phyloP scores from a whole-genome alignment of 2,888 invertebrate genomes.

The Latrodectus elegans region DNA sequence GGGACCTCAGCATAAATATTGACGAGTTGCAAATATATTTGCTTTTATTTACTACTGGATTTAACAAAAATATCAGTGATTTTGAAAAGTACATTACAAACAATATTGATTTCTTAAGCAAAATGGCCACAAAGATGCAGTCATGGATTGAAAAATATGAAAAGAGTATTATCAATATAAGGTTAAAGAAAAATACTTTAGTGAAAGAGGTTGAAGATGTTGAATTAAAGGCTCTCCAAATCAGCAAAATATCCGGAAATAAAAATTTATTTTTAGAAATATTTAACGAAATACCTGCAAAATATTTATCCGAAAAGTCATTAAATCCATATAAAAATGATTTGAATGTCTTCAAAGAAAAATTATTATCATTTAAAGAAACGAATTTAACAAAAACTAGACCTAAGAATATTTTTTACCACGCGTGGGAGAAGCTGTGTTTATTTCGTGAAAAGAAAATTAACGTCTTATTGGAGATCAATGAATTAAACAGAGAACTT shows the following conservation, averaged over 20 bases:
- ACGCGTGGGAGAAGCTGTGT: conserved; percentile 38
- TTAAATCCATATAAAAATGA: conserved; percentile 20
- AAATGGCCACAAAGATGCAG: not conserved
- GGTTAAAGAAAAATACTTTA: not conserved
- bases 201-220: not conserved
- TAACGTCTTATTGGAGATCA: not conserved
- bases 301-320: not conserved
- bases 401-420: conserved; percentile 9
- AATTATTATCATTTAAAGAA: not conserved
- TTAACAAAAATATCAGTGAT: not conserved
- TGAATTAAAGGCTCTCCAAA: not conserved
- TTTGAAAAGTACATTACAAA: not conserved
- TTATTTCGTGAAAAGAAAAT: conserved; percentile 9
- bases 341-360: too few species aligned
- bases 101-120: not conserved
- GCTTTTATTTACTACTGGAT: not conserved
- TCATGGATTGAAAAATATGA: not conserved
- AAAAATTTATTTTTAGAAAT: conserved; percentile 23
- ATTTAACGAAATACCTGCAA: conserved; percentile 9
- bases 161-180: not conserved
- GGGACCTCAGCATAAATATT: conserved; percentile 27
- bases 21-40: conserved; percentile 46
- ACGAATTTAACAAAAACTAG: conserved; percentile 8
- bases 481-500: not conserved
- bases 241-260: conserved; percentile 36